Evolutionary conservation across 64 coral and sea anemone species (phyloP), one percentile per base, ranked within the genome.

Genomic region (Cladopsammia gracilis): DNA sequence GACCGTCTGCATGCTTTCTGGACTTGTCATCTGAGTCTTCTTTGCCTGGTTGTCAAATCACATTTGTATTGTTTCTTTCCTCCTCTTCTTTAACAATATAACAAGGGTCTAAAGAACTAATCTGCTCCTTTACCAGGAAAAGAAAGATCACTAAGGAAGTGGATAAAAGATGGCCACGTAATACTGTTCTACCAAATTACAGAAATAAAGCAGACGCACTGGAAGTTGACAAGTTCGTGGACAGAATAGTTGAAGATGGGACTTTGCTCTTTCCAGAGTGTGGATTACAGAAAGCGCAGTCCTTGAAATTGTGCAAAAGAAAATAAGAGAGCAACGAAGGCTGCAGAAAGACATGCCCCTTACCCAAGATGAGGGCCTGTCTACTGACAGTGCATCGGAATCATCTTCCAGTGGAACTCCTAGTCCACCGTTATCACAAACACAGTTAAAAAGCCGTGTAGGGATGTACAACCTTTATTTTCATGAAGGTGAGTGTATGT

Each of bases 191-290:
- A 73, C 70, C 70, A 73, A 23, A 25, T 73, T 73, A 73, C 44
- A 73, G 70, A 73, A 73, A 73, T 73, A 73, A 73, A 23, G 70
- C 70, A 73, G 70, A 73, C 14, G 70, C 70, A 9, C 8, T 73
- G n/a, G n/a, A 47, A 73, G 70, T 73, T 25, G 42, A 64, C 12
- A 64, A 64, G 61, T 64, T 64, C 19, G 61, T 64, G 61, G 61
- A 34, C 34, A 34, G 34, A 64, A 15, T 64, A 20, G 14, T 64
- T 5, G 61, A 64, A 64, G 61, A 64, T 64, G 61, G 14, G 14
- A 64, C 61, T 64, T 6, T 19, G 13, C 61, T 64, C 19, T 64
- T 18, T 64, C 13, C 61, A 64, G 61, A 64, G 61, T 18, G 61
- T 64, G 13, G 61, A 64, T 64, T 64, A 20, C 14, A 20, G 13